Evolutionary conservation across 1,140 invertebrate species (phyloP), one percentile per base, ranked within the genome.

Genomic region (Ceratoteleas bidentatus): DNA sequence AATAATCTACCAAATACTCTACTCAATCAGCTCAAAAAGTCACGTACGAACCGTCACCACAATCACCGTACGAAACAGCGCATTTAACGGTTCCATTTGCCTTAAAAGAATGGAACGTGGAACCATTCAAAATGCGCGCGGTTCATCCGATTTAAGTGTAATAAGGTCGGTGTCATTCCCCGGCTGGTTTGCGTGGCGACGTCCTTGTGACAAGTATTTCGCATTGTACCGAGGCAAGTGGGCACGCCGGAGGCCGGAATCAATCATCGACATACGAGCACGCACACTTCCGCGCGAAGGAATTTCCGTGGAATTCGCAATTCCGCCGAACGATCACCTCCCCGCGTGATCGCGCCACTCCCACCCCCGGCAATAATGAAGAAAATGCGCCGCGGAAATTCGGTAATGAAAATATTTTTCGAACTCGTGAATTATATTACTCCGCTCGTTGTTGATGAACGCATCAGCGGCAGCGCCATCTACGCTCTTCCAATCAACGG

Each of bases 261-360:
- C 74, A 77, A 77, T 77, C 74, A 77, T 77, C 57, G 65, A 53
- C 53, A 57, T 69, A 64, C 49, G 56, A 45, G n/a, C 73, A 76
- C 73, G 62, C 56, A 68, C 73, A 76, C 61, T 76, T 68, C 57
- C 64, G 33, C 58, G 33, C 61, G 40, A 2, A 47, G 73, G 74
- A 77, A 77, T 77, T 69, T 58, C 52, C 43, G 32, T 57, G 74
- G 74, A 77, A 77, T 77, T 77, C 65, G 74, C 74, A 77, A 77
- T 77, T 69, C 50, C 57, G 8, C 16, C 32, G 38, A 62, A 56
- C 62, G 53, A 66, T 56, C 62, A 14, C 52, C 69, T 56, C 11
- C 45, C 45, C 52, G 50, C 69, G 69, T 13, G 49, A 64, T 64
- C 45, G 45, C 45, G 40, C 58, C 16, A 56, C 45, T 47, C 45